phyloP scores from a whole-genome alignment of 2,888 invertebrate genomes.

The Calliopum simillimum region DNA sequence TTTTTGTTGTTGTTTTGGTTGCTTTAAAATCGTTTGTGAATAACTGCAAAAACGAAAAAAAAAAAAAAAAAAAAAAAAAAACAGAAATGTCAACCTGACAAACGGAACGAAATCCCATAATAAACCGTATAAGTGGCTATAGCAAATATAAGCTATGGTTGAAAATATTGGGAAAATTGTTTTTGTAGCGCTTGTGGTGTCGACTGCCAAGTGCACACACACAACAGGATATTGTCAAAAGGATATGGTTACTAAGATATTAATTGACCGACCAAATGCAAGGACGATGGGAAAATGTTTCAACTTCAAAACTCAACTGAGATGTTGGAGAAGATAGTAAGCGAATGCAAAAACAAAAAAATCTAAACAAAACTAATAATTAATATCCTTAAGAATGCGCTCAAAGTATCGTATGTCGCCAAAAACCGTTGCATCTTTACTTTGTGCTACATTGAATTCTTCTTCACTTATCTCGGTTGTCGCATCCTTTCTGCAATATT shows the following conservation, averaged over 20 bases:
- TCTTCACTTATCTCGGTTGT: background rate
- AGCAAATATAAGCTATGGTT: constrained; percentile 42
- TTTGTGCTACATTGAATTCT: background rate
- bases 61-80: constrained; percentile 39
- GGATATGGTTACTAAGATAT: constrained; percentile 4
- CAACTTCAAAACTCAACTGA: background rate
- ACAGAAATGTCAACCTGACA: constrained; percentile 47
- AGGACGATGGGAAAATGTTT: constrained; percentile 27
- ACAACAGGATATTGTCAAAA: constrained; percentile 29
- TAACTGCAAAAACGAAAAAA: constrained; percentile 21
- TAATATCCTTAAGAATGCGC: background rate
- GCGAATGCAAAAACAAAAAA: constrained; percentile 1
- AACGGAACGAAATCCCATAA: constrained; percentile 45
- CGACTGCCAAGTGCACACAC: constrained; percentile 24
- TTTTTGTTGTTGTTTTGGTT: constrained; percentile 12
- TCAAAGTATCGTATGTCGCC: constrained; percentile 27
- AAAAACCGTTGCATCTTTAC: background rate
- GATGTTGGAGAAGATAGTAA: background rate
- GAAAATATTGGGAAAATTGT: background rate
- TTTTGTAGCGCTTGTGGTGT: background rate
- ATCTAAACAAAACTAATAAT: constrained; percentile 14
- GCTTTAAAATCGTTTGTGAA: background rate
- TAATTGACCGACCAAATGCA: constrained; percentile 21
- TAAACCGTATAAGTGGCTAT: constrained; percentile 46
- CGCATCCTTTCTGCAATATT: background rate